Percentiles rank a stretch among this genome's conserved stretches.
These are phyloP conservation scores for Marmota monax DNA, from an alignment of 2,113 vertebrate genomes.

Conservation along the genomic window DNA sequence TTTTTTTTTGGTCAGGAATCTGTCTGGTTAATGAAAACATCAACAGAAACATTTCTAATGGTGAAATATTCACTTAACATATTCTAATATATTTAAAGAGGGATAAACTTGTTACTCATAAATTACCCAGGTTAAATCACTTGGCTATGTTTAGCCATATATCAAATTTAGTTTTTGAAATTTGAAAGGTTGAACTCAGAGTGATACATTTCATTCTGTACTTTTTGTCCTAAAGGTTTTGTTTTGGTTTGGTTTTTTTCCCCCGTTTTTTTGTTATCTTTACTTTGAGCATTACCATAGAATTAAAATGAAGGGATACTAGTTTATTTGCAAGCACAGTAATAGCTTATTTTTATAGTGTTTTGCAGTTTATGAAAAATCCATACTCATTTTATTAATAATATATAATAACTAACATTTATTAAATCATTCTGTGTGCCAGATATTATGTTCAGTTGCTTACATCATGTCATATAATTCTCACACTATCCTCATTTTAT, in stretches of 20 bases:
- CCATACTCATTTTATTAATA: neutral
- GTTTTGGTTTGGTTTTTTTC: no score
- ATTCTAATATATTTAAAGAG: neutral
- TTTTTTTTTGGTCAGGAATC: neutral
- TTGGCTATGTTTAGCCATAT: neutral
- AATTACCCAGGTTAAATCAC: neutral
- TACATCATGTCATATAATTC: neutral
- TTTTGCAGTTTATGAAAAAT: neutral
- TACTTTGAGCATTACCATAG: neutral
- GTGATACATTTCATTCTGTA: neutral
- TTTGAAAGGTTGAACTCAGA: neutral
- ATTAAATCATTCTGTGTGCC: neutral
- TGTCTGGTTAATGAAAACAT: constrained; percentile 4
- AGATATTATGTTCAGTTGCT: neutral
- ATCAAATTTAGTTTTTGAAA: constrained; percentile 40
- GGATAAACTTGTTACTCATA: neutral
- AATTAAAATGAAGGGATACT: neutral
- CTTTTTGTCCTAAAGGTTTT: neutral
- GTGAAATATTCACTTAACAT: neutral
- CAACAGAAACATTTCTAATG: neutral
- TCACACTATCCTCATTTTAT: neutral
- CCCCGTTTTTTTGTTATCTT: neutral
- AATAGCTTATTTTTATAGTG: neutral
- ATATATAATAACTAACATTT: neutral
- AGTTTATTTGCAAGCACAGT: neutral